phyloP scores from a whole-genome alignment of 2,113 vertebrate genomes.

The Crotalus viridis region DNA sequence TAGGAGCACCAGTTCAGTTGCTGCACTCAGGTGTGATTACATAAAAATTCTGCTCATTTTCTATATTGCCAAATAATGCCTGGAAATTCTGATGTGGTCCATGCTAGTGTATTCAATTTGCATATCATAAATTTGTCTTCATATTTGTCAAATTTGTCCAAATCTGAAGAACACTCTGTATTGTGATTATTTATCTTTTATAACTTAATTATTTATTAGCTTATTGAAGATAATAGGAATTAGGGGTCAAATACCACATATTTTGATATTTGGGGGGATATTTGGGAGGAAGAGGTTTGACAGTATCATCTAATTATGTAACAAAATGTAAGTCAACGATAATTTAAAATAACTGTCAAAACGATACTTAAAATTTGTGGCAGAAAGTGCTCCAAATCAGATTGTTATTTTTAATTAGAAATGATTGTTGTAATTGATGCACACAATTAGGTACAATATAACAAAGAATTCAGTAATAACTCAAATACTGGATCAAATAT shows the following conservation, averaged over 20 bases:
- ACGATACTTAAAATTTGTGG: background rate
- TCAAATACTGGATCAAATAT: slow-evolving; percentile 32
- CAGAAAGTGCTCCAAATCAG: background rate
- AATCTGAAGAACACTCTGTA: background rate
- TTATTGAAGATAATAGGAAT: background rate
- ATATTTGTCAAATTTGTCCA: background rate
- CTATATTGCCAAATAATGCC: background rate
- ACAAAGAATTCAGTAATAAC: background rate
- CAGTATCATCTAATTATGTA: background rate
- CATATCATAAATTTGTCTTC: background rate
- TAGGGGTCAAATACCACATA: background rate
- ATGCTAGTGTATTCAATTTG: background rate
- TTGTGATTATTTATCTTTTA: background rate
- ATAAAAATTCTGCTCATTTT: background rate
- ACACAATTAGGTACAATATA: background rate
- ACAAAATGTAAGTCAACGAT: background rate
- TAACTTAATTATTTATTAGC: background rate
- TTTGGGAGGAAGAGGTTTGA: background rate
- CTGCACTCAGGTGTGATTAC: background rate
- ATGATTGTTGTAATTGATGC: background rate
- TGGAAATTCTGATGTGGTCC: background rate
- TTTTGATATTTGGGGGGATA: background rate
- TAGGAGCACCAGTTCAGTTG: background rate
- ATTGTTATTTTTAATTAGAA: background rate
- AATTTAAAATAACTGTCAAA: background rate